Percentiles rank a stretch among this genome's conserved stretches.
phyloP scores from a whole-genome alignment of 2,888 invertebrate genomes.

The Silvanus unidentatus region DNA sequence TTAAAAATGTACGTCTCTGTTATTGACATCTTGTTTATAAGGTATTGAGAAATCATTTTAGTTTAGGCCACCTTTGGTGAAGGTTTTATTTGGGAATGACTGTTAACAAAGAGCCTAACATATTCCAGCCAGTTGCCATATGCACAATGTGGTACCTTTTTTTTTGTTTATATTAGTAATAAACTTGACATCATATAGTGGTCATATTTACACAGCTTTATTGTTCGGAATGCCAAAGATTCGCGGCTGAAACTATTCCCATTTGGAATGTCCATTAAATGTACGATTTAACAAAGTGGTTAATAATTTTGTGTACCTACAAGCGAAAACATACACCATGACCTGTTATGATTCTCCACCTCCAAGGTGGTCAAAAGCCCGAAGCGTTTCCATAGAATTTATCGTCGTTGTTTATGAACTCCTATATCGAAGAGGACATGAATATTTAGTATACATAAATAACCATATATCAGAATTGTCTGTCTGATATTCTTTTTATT shows the following conservation, averaged over 20 bases:
- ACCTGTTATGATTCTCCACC: slow-evolving; percentile 13
- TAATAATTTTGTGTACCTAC: too few species aligned
- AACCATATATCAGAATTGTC: slow-evolving; percentile 21
- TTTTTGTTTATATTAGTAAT: too few species aligned
- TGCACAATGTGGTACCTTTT: too few species aligned
- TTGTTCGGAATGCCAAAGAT: too few species aligned
- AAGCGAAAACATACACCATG: slow-evolving; percentile 9
- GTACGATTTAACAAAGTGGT: too few species aligned
- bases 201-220: too few species aligned
- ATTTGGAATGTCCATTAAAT: too few species aligned
- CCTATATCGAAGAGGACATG: slow-evolving; percentile 31
- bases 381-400: slow-evolving; percentile 21
- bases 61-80: neutral
- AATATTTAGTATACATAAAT: slow-evolving; percentile 31
- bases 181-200: too few species aligned
- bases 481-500: slow-evolving; percentile 30
- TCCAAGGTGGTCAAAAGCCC: slow-evolving; percentile 15
- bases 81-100: too few species aligned
- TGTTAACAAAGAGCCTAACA: too few species aligned
- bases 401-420: slow-evolving; percentile 32
- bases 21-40: slow-evolving; percentile 2
- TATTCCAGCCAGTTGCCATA: too few species aligned
- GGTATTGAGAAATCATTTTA: neutral
- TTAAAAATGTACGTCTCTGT: slow-evolving; percentile 1
- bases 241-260: too few species aligned